These are phyloP conservation scores for Menidia beryllina DNA, from an alignment of 2,113 vertebrate species.

Conservation along the genomic window DNA sequence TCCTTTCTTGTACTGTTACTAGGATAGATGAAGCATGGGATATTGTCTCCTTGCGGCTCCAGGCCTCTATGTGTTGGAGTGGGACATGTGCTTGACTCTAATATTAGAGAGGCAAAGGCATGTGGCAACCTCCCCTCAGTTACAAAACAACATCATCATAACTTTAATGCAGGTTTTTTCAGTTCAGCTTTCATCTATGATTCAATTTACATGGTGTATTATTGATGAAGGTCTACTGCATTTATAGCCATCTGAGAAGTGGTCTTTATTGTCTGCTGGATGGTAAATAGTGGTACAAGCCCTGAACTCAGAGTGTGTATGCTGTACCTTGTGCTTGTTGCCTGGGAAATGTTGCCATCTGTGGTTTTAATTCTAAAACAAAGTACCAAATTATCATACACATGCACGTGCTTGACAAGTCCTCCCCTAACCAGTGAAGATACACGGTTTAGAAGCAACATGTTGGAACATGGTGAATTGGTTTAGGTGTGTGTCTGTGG, in stretches of 20 bases:
- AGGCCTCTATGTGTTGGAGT: conserved; percentile 25
- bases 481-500: conserved; percentile 58
- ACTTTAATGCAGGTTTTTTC: conserved; percentile 61
- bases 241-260: conserved; percentile 33
- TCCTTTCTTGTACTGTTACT: conserved; percentile 63
- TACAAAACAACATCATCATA: conserved; percentile 65
- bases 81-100: conserved; percentile 59
- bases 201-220: conserved; percentile 54
- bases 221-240: not conserved
- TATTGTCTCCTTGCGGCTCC: conserved; percentile 68
- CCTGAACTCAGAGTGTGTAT: conserved; percentile 49
- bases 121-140: conserved; percentile 54
- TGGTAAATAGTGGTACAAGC: conserved; percentile 46
- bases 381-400: conserved; percentile 30
- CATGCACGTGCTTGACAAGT: conserved; percentile 40
- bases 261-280: conserved; percentile 33
- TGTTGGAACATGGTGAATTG: conserved; percentile 59
- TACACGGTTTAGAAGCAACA: conserved; percentile 47
- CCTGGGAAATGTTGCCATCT: conserved; percentile 13
- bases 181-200: conserved; percentile 62
- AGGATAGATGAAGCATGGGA: conserved; percentile 59
- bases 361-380: conserved; percentile 27
- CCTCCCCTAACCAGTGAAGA: conserved; percentile 42
- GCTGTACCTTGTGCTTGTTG: conserved; percentile 31
- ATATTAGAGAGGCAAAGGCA: conserved; percentile 62